Evolutionary conservation across 2,888 invertebrate genomes (phyloP).

Genomic region (Melinaea menophilus): DNA sequence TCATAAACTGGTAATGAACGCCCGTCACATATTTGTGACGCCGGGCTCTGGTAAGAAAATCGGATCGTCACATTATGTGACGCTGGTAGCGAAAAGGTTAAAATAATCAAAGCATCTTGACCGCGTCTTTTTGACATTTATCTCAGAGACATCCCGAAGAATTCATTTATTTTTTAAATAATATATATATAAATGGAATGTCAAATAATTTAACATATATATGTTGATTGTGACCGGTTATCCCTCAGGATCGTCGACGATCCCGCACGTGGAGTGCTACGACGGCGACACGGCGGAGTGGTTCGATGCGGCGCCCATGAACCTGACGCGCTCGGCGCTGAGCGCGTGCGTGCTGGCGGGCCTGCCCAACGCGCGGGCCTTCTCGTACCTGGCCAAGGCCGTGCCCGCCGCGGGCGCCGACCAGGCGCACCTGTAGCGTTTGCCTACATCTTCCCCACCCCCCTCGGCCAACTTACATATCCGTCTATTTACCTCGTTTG

Average conservation of each 20-base stretch:
- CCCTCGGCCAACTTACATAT: background rate
- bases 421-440: slow-evolving; percentile 59
- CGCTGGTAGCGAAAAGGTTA: too few relatives aligned
- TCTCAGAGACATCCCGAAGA: too few relatives aligned
- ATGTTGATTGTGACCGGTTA: background rate
- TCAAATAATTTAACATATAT: too few relatives aligned
- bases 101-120: too few relatives aligned
- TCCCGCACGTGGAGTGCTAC: slow-evolving; percentile 87
- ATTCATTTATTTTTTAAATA: too few relatives aligned
- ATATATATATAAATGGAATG: too few relatives aligned
- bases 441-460: background rate
- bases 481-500: background rate
- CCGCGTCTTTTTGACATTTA: too few relatives aligned
- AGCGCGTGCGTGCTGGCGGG: slow-evolving; percentile 88
- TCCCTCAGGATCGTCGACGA: slow-evolving; percentile 80
- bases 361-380: slow-evolving; percentile 82
- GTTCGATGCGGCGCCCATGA: slow-evolving; percentile 87
- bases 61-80: too few relatives aligned
- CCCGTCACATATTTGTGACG: too few relatives aligned
- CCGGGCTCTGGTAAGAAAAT: too few relatives aligned
- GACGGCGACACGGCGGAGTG: slow-evolving; percentile 81
- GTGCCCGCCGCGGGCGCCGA: slow-evolving; percentile 72
- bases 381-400: slow-evolving; percentile 77
- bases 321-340: slow-evolving; percentile 87
- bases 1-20: too few relatives aligned